phyloP scores from a whole-genome alignment of 2,113 vertebrate genomes.

The Anarrhichthys ocellatus region DNA sequence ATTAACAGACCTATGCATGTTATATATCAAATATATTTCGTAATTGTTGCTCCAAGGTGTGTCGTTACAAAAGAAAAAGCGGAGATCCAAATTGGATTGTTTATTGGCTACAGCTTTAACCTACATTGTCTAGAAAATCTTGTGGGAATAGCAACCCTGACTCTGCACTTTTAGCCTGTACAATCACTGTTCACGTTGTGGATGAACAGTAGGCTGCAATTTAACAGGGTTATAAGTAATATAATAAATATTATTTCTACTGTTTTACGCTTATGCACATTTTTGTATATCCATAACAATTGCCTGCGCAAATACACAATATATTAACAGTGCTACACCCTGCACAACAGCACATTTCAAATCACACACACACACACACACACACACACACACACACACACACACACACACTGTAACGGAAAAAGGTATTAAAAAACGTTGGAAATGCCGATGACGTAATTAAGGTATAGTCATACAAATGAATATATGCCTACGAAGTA shows the following conservation, averaged over 20 bases:
- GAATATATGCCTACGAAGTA: background rate
- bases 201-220: constrained; percentile 25
- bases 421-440: constrained; percentile 9
- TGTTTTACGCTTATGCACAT: background rate
- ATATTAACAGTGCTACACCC: background rate
- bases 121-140: constrained; percentile 10
- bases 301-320: background rate
- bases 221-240: constrained; percentile 3
- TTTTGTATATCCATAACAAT: background rate
- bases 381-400: constrained; percentile 24
- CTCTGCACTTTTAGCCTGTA: constrained; percentile 50
- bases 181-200: constrained; percentile 38
- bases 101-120: constrained; percentile 5
- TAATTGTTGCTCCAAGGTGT: background rate
- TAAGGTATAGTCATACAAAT: constrained; percentile 1
- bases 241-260: background rate
- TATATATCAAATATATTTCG: background rate
- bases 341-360: constrained; percentile 1
- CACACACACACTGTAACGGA: constrained; percentile 9
- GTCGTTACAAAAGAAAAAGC: background rate
- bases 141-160: constrained; percentile 65
- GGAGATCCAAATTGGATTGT: background rate
- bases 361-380: constrained; percentile 9
- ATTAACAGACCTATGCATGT: background rate
- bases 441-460: constrained; percentile 9